phyloP scores from a whole-genome alignment of 2,113 vertebrate species.

The Tachysurus fulvidraco region DNA sequence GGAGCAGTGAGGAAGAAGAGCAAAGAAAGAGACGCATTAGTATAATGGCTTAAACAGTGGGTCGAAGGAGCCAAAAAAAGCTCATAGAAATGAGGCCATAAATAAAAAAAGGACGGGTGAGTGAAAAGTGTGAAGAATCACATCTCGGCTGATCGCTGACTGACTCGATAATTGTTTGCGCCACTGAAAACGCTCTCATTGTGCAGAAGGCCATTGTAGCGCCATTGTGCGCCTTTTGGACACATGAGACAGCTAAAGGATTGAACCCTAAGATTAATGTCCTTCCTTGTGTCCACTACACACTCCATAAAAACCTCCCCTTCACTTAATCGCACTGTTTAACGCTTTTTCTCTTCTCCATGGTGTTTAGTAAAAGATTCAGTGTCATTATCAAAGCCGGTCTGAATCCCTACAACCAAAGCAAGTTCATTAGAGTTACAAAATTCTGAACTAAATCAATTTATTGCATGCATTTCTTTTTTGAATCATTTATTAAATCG shows the following conservation, averaged over 20 bases:
- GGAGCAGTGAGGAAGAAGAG: background rate
- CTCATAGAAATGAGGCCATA: constrained; percentile 12
- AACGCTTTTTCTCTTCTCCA: constrained; percentile 38
- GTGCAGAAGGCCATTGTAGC: constrained; percentile 39
- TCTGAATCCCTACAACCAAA: background rate
- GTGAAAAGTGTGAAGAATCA: constrained; percentile 33
- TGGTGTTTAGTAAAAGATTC: constrained; percentile 26
- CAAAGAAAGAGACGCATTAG: constrained; percentile 18
- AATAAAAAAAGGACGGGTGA: constrained; percentile 31
- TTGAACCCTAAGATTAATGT: constrained; percentile 57
- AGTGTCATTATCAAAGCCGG: constrained; percentile 36
- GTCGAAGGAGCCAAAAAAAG: constrained; percentile 4
- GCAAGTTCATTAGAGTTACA: background rate
- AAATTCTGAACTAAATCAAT: background rate
- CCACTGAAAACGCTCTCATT: constrained; percentile 44
- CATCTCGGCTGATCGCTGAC: constrained; percentile 20
- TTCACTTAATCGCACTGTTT: constrained; percentile 52
- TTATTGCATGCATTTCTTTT: background rate
- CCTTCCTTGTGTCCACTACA: constrained; percentile 43
- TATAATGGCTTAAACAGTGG: constrained; percentile 1
- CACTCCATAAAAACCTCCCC: constrained; percentile 56
- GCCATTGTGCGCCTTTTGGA: constrained; percentile 23
- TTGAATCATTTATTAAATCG: background rate
- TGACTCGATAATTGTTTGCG: constrained; percentile 40
- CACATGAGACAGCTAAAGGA: constrained; percentile 53